These are phyloP conservation scores for Ascidia mentula DNA, from an alignment of 23 tunicate species.

Conservation along the genomic window DNA sequence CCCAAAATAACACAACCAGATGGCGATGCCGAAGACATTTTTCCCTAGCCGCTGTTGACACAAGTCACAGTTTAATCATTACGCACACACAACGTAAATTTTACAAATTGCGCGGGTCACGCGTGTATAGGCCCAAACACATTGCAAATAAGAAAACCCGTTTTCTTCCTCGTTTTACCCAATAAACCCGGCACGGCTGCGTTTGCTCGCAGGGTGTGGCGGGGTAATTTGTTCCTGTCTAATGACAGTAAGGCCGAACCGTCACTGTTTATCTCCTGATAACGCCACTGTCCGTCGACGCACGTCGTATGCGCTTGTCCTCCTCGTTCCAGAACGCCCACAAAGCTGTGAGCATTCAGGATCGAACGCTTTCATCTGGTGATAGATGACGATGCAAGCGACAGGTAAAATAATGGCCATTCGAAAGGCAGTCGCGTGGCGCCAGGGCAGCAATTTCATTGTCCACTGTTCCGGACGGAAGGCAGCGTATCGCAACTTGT, in stretches of 20 bases:
- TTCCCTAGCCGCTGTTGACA: too few relatives aligned
- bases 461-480: background rate
- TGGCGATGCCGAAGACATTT: too few relatives aligned
- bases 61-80: background rate
- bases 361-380: background rate
- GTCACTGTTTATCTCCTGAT: slow-evolving; percentile 6
- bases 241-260: background rate
- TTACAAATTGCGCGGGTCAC: too few relatives aligned
- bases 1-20: too few relatives aligned
- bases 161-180: background rate
- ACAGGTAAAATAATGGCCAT: slow-evolving; percentile 3
- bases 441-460: background rate
- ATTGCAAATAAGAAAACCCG: too few relatives aligned
- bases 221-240: background rate
- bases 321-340: background rate
- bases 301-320: too few relatives aligned
- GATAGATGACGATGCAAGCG: slow-evolving; percentile 9
- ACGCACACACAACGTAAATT: too few relatives aligned
- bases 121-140: too few relatives aligned
- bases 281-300: background rate
- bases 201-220: slow-evolving; percentile 11
- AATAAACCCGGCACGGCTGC: background rate
- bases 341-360: background rate
- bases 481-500: too few relatives aligned
- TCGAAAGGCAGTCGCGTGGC: background rate